A percentile compares a stretch with the other conserved stretches of the same genome.
These are phyloP conservation scores for Paguma larvata DNA, from an alignment of 2,797 vertebrate species.

Conservation along the genomic window DNA sequence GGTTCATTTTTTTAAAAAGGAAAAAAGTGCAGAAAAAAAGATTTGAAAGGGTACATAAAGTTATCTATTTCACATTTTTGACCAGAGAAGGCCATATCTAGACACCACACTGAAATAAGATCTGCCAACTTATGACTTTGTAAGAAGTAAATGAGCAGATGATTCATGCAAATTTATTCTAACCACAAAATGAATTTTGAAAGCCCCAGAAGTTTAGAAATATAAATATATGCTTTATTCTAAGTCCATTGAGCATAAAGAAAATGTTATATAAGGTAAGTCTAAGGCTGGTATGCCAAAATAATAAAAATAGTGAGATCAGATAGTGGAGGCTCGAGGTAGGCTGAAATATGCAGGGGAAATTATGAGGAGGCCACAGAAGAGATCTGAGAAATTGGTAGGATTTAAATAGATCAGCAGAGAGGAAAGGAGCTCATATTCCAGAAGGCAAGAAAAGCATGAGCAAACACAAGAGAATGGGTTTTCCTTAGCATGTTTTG, in stretches of 20 bases:
- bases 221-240: conserved; percentile 63
- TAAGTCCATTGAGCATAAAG: conserved; percentile 36
- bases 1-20: neutral
- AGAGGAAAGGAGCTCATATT: neutral
- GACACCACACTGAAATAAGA: conserved; percentile 51
- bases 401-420: neutral
- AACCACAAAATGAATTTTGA: conserved; percentile 64
- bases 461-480: neutral
- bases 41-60: conserved; percentile 19
- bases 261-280: conserved; percentile 28
- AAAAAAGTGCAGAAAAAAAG: neutral
- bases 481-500: neutral
- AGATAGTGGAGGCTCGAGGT: neutral
- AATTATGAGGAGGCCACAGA: neutral
- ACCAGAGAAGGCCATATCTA: conserved; percentile 50
- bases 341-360: neutral
- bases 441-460: neutral
- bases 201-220: conserved; percentile 61
- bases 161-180: conserved; percentile 69
- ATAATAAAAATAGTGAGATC: conserved; percentile 31
- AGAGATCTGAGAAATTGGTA: neutral
- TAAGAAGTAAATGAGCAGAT: conserved; percentile 55
- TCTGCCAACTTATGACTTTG: conserved; percentile 51
- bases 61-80: conserved; percentile 54
- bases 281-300: neutral